Conservation (phyloP, 2,113 vertebrate species). For the Noturus placidus region DNA sequence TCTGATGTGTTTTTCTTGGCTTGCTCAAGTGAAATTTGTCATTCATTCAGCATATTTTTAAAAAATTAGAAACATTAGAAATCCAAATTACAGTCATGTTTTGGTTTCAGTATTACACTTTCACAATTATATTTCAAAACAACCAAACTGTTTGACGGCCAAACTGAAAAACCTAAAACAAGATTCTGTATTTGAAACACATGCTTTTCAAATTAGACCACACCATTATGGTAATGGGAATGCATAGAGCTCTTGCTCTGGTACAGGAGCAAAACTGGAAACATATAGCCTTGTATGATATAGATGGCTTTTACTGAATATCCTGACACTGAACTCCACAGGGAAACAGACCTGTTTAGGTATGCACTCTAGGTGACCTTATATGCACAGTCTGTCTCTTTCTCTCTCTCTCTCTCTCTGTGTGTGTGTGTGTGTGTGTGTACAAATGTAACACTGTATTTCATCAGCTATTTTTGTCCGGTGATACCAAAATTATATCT, state of each 20-base stretch:
- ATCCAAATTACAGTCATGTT: constrained; percentile 62
- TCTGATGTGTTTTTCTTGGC: constrained; percentile 68
- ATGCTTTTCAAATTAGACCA: constrained; percentile 73
- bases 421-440: background rate
- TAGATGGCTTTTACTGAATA: constrained; percentile 71
- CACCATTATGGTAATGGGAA: constrained; percentile 71
- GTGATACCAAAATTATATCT: background rate
- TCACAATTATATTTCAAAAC: constrained; percentile 67
- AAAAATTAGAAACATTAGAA: constrained; percentile 67
- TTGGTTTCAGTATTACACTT: constrained; percentile 63
- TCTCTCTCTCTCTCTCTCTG: background rate
- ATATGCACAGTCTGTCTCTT: constrained; percentile 41
- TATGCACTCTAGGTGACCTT: constrained; percentile 76
- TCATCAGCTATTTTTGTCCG: background rate
- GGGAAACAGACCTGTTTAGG: constrained; percentile 64
- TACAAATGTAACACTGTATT: constrained; percentile 1
- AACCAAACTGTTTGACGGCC: constrained; percentile 67
- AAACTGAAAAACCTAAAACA: constrained; percentile 69
- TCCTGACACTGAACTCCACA: constrained; percentile 63
- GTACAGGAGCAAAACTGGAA: constrained; percentile 56
- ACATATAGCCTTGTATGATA: constrained; percentile 53
- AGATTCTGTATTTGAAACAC: constrained; percentile 70
- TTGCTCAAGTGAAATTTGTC: constrained; percentile 66
- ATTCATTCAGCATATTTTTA: constrained; percentile 56
- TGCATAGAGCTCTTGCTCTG: constrained; percentile 63